phyloP scores from a whole-genome alignment of 2,888 invertebrate genomes.

The Mantis religiosa region DNA sequence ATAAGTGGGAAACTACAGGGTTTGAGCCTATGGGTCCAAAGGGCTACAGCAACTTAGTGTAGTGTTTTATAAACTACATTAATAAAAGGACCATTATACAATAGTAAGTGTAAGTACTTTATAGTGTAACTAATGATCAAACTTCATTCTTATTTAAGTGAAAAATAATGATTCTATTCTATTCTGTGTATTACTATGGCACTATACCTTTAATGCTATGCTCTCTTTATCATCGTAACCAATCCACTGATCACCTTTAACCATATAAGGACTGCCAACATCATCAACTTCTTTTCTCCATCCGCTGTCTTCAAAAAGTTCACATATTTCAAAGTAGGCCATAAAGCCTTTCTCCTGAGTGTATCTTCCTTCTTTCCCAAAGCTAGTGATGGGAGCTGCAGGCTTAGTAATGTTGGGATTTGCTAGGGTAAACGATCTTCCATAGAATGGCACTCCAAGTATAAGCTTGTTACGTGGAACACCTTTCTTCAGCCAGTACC shows the following conservation, averaged over 20 bases:
- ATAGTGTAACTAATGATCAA: no score
- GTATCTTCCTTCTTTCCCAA: constrained; percentile 62
- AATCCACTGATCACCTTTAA: constrained; percentile 73
- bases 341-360: constrained; percentile 65
- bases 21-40: no score
- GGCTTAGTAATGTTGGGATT: not conserved
- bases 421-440: constrained; percentile 64
- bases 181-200: constrained; percentile 21
- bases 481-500: constrained; percentile 74
- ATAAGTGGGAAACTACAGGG: no score
- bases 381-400: constrained; percentile 42
- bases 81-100: no score
- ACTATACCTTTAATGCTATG: constrained; percentile 58
- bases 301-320: constrained; percentile 49
- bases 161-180: no score
- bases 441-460: constrained; percentile 84
- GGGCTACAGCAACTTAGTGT: no score
- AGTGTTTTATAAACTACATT: no score
- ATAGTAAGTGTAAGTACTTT: no score
- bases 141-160: no score
- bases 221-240: constrained; percentile 69
- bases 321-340: constrained; percentile 66
- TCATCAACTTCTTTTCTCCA: constrained; percentile 55
- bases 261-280: constrained; percentile 61
- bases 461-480: constrained; percentile 76